A percentile compares a stretch with the other conserved stretches of the same genome.
Conservation (phyloP, 2,888 invertebrate species). For the Heliconius ismenius region DNA sequence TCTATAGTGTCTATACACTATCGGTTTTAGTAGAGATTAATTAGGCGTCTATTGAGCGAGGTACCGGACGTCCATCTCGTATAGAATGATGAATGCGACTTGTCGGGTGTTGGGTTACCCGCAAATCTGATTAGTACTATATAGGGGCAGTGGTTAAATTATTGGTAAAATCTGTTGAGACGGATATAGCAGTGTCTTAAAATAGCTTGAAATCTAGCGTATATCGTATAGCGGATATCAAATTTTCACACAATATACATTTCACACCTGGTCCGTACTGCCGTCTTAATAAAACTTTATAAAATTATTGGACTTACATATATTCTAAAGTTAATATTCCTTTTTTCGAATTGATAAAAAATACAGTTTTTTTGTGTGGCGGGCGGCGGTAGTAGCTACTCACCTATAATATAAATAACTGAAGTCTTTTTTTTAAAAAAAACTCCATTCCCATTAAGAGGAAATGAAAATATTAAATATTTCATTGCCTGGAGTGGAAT, state of each 20-base stretch:
- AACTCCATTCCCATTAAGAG: too few species aligned
- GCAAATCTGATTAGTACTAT: neutral
- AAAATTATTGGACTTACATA: neutral
- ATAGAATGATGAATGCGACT: slow-evolving; percentile 4
- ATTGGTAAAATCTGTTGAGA: neutral
- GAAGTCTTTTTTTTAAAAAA: too few species aligned
- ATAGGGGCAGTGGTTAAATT: neutral
- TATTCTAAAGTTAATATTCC: neutral
- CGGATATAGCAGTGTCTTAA: neutral
- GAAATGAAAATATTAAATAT: neutral
- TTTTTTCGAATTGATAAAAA: neutral
- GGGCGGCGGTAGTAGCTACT: too few species aligned
- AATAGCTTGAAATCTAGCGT: neutral
- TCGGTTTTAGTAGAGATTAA: slow-evolving; percentile 3
- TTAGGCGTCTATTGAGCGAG: slow-evolving; percentile 11
- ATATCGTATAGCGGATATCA: neutral
- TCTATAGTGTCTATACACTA: neutral
- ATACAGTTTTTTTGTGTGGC: neutral
- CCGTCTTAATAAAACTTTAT: slow-evolving; percentile 10
- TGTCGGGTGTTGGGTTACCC: neutral
- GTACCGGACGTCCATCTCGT: neutral
- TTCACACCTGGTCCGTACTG: neutral
- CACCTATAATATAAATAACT: too few species aligned
- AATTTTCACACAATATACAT: neutral
- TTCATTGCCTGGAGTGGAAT: neutral